Evolutionary conservation across 2,113 vertebrate species (phyloP).

Genomic region (Cygnus atratus): DNA sequence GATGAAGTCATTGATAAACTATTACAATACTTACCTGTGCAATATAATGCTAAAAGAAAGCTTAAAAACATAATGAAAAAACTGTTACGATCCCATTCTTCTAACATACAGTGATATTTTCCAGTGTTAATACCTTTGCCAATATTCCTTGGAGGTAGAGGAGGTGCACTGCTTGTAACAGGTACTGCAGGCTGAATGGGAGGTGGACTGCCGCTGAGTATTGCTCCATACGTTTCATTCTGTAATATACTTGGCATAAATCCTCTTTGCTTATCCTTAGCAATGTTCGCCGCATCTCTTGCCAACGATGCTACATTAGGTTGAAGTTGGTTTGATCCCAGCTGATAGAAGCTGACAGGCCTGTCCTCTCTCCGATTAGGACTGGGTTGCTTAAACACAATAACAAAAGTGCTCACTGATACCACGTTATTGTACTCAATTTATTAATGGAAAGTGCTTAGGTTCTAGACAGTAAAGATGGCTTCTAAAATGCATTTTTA

Average conservation of each 20-base stretch:
- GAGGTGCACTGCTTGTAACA: constrained; percentile 82
- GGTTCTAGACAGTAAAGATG: background rate
- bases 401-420: background rate
- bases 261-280: constrained; percentile 90
- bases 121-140: constrained; percentile 83
- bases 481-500: background rate
- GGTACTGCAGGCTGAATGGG: constrained; percentile 65
- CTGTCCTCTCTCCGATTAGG: constrained; percentile 94
- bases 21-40: background rate
- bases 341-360: constrained; percentile 94
- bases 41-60: background rate
- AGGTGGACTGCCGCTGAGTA: constrained; percentile 82
- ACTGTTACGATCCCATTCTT: background rate
- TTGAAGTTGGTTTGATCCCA: constrained; percentile 84
- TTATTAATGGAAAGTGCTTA: background rate
- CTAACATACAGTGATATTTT: background rate
- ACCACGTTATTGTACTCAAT: background rate
- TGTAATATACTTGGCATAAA: constrained; percentile 91
- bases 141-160: constrained; percentile 91
- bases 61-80: background rate
- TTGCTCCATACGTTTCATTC: constrained; percentile 95
- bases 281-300: constrained; percentile 79
- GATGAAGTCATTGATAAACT: background rate
- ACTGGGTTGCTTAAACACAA: constrained; percentile 83
- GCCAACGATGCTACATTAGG: constrained; percentile 73